Percentiles rank a stretch among this genome's conserved stretches.
phyloP scores from a whole-genome alignment of 1,140 invertebrate genomes.

The Pseudomyrmex gracilis region DNA sequence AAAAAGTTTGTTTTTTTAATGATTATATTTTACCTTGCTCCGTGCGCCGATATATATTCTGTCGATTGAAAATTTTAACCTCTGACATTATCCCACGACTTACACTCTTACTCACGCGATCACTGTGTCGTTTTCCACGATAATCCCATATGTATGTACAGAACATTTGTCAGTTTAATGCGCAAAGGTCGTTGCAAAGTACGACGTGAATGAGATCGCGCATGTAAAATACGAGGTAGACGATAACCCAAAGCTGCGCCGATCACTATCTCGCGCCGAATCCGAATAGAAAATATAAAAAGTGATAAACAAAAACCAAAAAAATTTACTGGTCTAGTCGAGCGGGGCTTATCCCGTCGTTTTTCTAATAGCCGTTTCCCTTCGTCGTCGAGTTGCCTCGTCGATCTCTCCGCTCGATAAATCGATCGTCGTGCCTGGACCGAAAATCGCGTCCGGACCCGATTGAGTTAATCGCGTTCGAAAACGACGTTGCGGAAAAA shows the following conservation, averaged over 20 bases:
- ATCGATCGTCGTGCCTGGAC: slow-evolving; percentile 21
- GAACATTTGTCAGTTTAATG: slow-evolving; percentile 36
- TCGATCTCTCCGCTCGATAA: slow-evolving; percentile 30
- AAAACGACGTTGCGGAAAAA: slow-evolving; percentile 45
- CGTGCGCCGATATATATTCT: too few species aligned
- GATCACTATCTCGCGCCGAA: slow-evolving; percentile 39
- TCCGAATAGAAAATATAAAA: slow-evolving; percentile 52
- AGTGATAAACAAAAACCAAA: slow-evolving; percentile 48
- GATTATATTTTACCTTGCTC: too few species aligned
- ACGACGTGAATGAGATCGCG: slow-evolving; percentile 8
- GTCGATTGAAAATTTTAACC: too few species aligned
- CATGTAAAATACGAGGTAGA: slow-evolving; percentile 34
- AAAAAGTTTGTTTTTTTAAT: too few species aligned
- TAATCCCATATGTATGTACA: slow-evolving; percentile 9
- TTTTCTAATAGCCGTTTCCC: slow-evolving; percentile 23
- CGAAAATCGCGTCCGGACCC: slow-evolving; percentile 41
- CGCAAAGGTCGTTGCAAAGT: slow-evolving; percentile 34
- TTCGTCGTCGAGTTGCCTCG: not conserved
- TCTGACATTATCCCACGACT: too few species aligned
- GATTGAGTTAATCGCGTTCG: slow-evolving; percentile 37
- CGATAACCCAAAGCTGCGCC: slow-evolving; percentile 37
- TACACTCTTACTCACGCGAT: too few species aligned
- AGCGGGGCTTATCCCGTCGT: slow-evolving; percentile 34
- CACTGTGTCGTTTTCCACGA: not conserved
- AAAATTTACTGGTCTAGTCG: slow-evolving; percentile 40